Evolutionary conservation across 2,113 vertebrate species (phyloP), one percentile per base, ranked within the genome.

Genomic region (Pantherophis guttatus): DNA sequence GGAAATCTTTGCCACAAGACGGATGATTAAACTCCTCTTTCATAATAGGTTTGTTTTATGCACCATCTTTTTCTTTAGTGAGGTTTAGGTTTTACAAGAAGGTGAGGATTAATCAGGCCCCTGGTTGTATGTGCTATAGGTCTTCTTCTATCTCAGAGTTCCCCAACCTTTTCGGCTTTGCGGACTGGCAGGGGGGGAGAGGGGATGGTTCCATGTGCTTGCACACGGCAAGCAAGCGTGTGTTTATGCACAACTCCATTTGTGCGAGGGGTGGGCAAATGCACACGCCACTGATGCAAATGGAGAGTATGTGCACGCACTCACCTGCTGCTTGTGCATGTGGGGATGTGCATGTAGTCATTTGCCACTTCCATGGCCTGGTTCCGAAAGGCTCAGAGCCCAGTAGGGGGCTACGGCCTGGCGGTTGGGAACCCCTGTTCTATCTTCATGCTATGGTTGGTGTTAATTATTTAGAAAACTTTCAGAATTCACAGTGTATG

Each of bases 171-270:
- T 65, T 65, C 1, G 0, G 62, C 5, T 70, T 70, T 26, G 58
- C 8, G 21, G 6, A 23, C 57, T 59, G 57, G 57, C 0, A 12
- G 54, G 54, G 17, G 15, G 57, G 57, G 57, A 8, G 58, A 59
- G 29, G 29, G 29, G 24, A 70, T n/a, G 62, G 62, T 70, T 15
- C 62, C 29, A 26, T 0, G 2, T 26, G 23, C 58, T 59, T 59
- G 58, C 8, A 59, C 0, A 8, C 0, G 7, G 19, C 57, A 23
- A 58, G 19, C 57, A 58, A 23, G 55, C 17, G 0, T 0, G 2
- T 10, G 23, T 24, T 23, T 26, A 24, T 10, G 58, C 4, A 13
- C 29, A 65, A n/a, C 29, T n/a, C 29, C 29, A 65, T n/a, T 65
- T 65, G 62, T 13, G 62, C 5, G 29, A 65, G 29, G 62, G 62